Base-by-base conservation (phyloP, 2,888 invertebrate genomes). In the Amphiduros pacificus region DNA sequence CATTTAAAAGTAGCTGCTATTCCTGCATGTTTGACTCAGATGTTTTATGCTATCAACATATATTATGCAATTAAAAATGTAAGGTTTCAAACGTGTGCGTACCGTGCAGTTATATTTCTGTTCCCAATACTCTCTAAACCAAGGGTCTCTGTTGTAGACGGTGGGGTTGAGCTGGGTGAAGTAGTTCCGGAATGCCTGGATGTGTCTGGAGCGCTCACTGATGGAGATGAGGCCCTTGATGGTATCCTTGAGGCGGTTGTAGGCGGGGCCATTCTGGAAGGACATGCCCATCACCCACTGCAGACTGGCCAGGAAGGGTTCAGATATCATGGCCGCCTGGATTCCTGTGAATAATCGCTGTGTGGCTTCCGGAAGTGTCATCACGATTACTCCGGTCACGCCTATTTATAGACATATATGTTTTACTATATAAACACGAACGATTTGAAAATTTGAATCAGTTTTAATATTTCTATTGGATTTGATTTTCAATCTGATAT, bases 271-370 rank as follows among this genome's bases (percentile, higher is more conserved):
- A 31, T 58, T 50, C 1, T 32, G 31, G 36, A 58, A 58, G 22
- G 58, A 50, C 4, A 50, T 31, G 1, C 58, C 58, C 58, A 58
- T 58, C 32, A 58, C 51, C 58, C 58, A 58, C 24, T 51, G 50
- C n/a, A 58, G 58, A 17, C 26, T 32, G 6, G 31, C 22, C 36
- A 58, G 36, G 17, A 32, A 22, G 2, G 50, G 50, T n/a, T 24
- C 22, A n/a, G 58, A 22, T 22, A 58, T 24, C 31, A 49, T 49
- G 2, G 50, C 20, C 36, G 27, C 36, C 58, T 58, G 49, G 3
- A 58, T n/a, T 6, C 20, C n/a, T 24, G 22, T 51, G 22, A 58
- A 58, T 49, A 58, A 58, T 9, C 28, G 20, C 27, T 50, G 32
- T 11, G 58, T 58, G 22, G 50, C 29, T 14, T 58, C 48, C 9